Base-by-base conservation (phyloP, 2,888 invertebrate species). In the Tenthredo distinguenda region DNA sequence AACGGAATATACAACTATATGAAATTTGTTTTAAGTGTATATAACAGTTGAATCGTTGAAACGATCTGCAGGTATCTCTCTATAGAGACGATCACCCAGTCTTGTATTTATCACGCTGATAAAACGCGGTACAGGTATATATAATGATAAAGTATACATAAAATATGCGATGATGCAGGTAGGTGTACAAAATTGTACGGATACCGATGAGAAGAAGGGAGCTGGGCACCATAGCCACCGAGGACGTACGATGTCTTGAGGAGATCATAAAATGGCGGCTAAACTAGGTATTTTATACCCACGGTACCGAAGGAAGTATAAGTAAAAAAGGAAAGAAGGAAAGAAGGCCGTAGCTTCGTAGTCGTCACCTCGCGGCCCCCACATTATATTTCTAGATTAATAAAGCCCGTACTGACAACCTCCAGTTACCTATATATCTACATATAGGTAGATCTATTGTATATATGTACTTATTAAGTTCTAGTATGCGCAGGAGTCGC, bases 241-340 rank as follows among this genome's bases (percentile, higher is more conserved):
- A 55, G 34, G 47, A 74, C 43, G 40, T 40, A 76, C 71, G 76
- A 55, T 71, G 72, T 84, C 65, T 87, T 85, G 72, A 55, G 84
- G 88, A 88, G 88, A 88, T 88, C 88, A 86, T 86, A 87, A 86
- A 86, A 86, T 86, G 86, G 86, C 87, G 85, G 85, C 47, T 62
- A 65, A 31, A 77, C 21, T 72, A 62, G 15, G 37, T 21, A 74
- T 37, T 72, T 21, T 31, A 77, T 77, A 55, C 77, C 74, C 40
- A 43, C 43, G 43, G 43, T 21, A 12, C 74, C 31, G 34, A 71
- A 71, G 71, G 71, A 71, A 34, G 71, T 71, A 55, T 18, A n/a
- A 50, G 50, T 50, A 18, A 50, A 55, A n/a, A 50, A 18, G 55
- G n/a, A 55, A n/a, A 55, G 6, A 55, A 55, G n/a, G n/a, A 55